Base-by-base conservation (phyloP, 1,140 invertebrate species). In the Chlorops oryzae region DNA sequence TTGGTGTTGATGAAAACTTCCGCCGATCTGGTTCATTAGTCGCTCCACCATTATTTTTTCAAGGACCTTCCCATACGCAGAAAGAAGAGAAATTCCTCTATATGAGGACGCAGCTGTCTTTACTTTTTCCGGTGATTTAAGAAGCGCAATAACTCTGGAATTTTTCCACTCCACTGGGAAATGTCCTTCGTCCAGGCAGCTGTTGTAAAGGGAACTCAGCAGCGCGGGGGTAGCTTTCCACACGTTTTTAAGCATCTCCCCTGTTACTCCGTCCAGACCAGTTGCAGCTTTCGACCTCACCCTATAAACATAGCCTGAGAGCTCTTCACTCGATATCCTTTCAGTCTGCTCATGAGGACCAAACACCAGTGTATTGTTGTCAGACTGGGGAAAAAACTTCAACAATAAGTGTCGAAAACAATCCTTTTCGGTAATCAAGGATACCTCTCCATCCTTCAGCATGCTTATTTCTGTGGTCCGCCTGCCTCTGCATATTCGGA, bases 51-150 rank as follows among this genome's bases (percentile, higher is more conserved):
- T 45, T 15, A 65, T 47, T n/a, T 47, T 51, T 37, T 67, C 59
- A 39, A 63, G 41, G 3, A 62, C 24, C 51, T 70, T 70, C 0
- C 59, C 52, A 41, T 62, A 18, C 1, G 58, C 55, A 12, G 57
- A 49, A 0, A 67, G 49, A 2, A 67, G 46, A 9, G 59, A 57
- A 5, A 66, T 66, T 0, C 62, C 62, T 5, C 66, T 40, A 32
- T 63, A 70, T 0, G 63, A 66, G 12, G 48, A 45, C 2, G 54
- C 23, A 27, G 56, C 15, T 1, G 21, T 35, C n/a, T 13, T 45
- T 3, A 17, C 5, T 24, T 20, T 35, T 3, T 46, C 43, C 1
- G 25, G 3, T 10, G 47, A 51, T 49, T 66, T 66, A 2, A 58
- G 56, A 22, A 66, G 54, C 2, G 59, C 53, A 4, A 59, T 28